Evolutionary conservation across 2,888 invertebrate genomes (phyloP).

Genomic region (Tinea pellionella): DNA sequence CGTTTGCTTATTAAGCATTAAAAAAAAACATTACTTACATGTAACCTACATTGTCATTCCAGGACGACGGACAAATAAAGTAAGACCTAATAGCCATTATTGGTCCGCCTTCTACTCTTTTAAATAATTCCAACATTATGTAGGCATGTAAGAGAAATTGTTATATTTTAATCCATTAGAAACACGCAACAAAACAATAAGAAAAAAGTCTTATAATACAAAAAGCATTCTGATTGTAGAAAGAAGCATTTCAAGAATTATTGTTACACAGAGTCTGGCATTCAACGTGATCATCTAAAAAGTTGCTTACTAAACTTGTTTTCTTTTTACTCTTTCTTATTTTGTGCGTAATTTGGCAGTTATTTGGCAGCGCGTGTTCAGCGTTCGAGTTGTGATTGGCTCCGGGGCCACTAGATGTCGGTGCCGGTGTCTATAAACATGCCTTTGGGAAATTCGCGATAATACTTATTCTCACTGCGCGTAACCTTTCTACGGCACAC

Average conservation of each 20-base stretch:
- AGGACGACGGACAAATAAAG: too few species aligned
- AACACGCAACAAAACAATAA: background rate
- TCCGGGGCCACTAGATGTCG: background rate
- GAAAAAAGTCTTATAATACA: background rate
- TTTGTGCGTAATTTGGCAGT: slow-evolving; percentile 33
- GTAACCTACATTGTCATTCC: too few species aligned
- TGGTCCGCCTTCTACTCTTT: too few species aligned
- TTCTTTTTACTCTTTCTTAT: slow-evolving; percentile 9
- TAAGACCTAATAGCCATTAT: too few species aligned
- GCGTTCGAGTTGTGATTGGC: slow-evolving; percentile 10
- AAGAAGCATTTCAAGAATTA: background rate
- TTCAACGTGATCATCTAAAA: slow-evolving; percentile 5
- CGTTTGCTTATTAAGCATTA: too few species aligned
- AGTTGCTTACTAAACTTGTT: slow-evolving; percentile 10
- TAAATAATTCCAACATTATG: too few species aligned
- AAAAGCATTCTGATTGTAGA: background rate
- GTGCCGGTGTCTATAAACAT: slow-evolving; percentile 29
- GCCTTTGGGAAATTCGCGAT: slow-evolving; percentile 48
- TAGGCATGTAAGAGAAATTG: too few species aligned
- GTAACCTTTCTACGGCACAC: background rate
- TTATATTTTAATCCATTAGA: background rate
- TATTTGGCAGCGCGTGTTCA: background rate
- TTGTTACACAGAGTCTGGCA: slow-evolving; percentile 6
- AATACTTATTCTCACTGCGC: slow-evolving; percentile 17
- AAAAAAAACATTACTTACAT: too few species aligned